Conservation (phyloP, 2,797 vertebrate species). For the Natrix natrix region DNA sequence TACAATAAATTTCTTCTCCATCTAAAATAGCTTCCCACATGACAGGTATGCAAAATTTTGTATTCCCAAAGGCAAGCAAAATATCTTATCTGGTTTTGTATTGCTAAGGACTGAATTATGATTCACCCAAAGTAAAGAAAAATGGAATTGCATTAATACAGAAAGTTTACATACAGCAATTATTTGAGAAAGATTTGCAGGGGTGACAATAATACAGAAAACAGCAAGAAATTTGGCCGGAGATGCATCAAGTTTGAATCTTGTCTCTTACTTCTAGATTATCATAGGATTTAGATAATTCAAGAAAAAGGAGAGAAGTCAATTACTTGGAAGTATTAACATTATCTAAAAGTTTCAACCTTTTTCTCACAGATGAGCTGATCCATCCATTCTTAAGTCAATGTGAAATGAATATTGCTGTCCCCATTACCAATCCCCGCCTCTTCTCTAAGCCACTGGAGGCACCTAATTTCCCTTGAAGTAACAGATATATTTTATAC, state of each 20-base stretch:
- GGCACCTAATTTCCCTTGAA: background rate
- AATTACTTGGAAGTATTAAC: background rate
- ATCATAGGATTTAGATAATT: background rate
- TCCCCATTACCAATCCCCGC: background rate
- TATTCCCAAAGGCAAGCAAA: background rate
- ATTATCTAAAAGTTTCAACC: background rate
- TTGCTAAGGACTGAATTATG: background rate
- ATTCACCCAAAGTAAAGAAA: background rate
- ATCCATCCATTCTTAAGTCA: background rate
- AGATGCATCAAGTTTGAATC: background rate
- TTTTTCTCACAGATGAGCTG: background rate
- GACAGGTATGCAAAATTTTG: background rate
- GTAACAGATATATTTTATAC: background rate
- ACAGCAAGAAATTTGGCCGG: background rate
- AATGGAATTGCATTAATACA: background rate
- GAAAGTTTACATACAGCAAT: background rate
- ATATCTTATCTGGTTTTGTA: background rate
- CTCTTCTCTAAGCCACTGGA: background rate
- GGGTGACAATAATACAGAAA: background rate
- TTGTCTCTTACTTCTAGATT: background rate
- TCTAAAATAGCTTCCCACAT: background rate
- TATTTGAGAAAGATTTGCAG: background rate
- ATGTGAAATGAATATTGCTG: background rate
- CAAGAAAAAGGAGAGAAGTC: background rate
- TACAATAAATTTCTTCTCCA: background rate